These are phyloP conservation scores for Eupithecia insigniata DNA, from an alignment of 2,888 invertebrate genomes.

Conservation along the genomic window DNA sequence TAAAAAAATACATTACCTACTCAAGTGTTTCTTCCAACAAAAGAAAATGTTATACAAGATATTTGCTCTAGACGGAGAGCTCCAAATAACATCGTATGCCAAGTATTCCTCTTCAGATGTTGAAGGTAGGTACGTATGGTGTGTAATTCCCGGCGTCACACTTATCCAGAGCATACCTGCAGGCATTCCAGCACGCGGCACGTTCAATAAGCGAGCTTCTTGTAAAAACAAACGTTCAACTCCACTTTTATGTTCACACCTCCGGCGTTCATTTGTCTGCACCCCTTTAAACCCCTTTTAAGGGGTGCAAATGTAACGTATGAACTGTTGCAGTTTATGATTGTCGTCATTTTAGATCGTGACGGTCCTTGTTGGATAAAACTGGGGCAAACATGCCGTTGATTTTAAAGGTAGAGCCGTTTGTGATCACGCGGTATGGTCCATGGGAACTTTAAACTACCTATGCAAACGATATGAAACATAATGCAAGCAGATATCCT, in stretches of 20 bases:
- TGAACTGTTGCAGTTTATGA: slow-evolving; percentile 55
- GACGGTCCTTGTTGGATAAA: slow-evolving; percentile 7
- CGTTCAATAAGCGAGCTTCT: slow-evolving; percentile 54
- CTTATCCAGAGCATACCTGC: slow-evolving; percentile 39
- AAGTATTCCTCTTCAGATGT: slow-evolving; percentile 8
- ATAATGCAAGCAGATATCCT: not conserved
- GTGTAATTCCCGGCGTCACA: slow-evolving; percentile 32
- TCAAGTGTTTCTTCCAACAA: not conserved
- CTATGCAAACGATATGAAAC: not conserved
- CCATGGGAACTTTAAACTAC: not conserved
- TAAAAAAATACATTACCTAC: not conserved
- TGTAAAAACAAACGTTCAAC: slow-evolving; percentile 56
- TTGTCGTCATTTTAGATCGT: slow-evolving; percentile 44
- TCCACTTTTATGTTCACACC: slow-evolving; percentile 48
- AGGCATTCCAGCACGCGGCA: slow-evolving; percentile 46
- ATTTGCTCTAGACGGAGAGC: not conserved
- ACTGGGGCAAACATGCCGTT: not conserved
- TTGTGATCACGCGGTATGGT: not conserved
- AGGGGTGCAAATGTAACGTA: slow-evolving; percentile 29
- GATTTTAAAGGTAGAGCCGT: not conserved
- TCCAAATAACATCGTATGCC: not conserved
- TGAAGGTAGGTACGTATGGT: slow-evolving; percentile 17
- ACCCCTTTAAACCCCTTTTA: slow-evolving; percentile 12
- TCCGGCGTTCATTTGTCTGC: slow-evolving; percentile 48
- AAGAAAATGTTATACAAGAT: not conserved